phyloP scores from a whole-genome alignment of 2,888 invertebrate genomes.

The Polylopha cassiicola region DNA sequence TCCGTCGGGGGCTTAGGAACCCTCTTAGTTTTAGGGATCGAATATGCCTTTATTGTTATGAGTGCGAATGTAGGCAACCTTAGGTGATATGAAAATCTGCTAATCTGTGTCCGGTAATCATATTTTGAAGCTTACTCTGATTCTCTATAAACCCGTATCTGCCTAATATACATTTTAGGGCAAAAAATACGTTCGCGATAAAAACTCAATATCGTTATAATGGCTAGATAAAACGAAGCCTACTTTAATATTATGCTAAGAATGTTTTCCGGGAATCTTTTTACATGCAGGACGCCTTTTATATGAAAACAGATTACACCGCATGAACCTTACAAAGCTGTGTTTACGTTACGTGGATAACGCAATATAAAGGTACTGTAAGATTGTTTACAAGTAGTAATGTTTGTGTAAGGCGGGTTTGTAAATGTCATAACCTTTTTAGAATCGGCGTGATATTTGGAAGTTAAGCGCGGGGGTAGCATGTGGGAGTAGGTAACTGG shows the following conservation, averaged over 20 bases:
- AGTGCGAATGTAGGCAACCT: constrained; percentile 21
- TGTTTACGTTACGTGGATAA: constrained; percentile 12
- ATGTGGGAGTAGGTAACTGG: too few relatives aligned
- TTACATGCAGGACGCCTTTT: not conserved
- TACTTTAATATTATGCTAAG: too few relatives aligned
- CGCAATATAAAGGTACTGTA: constrained; percentile 16
- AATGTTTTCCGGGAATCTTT: too few relatives aligned
- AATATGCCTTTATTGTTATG: constrained; percentile 27
- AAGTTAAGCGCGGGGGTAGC: constrained; percentile 35
- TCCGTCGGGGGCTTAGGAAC: constrained; percentile 38
- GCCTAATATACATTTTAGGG: too few relatives aligned
- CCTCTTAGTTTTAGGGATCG: constrained; percentile 37
- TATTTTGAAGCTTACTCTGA: too few relatives aligned
- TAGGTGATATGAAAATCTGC: constrained; percentile 3
- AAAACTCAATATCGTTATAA: too few relatives aligned
- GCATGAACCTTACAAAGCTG: constrained; percentile 5
- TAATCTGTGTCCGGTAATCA: too few relatives aligned
- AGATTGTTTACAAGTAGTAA: constrained; percentile 18
- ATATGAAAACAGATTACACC: constrained; percentile 13
- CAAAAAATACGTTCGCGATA: too few relatives aligned
- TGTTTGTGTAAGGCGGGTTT: constrained; percentile 28
- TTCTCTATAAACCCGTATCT: too few relatives aligned
- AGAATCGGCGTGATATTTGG: constrained; percentile 29
- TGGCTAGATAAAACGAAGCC: too few relatives aligned
- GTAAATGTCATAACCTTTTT: constrained; percentile 29